Conservation (phyloP, 2,888 invertebrate species). For the Prosapia bicincta region DNA sequence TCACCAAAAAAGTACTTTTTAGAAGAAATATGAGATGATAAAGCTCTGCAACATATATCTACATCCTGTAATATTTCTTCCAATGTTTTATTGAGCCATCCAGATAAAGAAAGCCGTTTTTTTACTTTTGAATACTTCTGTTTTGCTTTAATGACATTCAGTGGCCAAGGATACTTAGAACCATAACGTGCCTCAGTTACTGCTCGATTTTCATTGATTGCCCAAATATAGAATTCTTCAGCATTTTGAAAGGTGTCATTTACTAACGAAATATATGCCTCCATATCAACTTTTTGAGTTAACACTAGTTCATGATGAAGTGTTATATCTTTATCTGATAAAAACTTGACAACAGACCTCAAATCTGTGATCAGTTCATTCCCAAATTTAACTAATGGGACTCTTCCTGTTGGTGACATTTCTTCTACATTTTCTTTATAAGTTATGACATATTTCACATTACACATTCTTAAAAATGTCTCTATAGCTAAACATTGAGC, state of each 20-base stretch:
- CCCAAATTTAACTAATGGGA: neutral
- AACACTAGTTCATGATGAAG: neutral
- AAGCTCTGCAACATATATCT: neutral
- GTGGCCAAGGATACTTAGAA: neutral
- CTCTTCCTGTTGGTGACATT: neutral
- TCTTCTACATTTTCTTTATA: neutral
- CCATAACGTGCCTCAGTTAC: neutral
- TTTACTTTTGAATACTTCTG: neutral
- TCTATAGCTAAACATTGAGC: neutral
- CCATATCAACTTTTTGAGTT: neutral
- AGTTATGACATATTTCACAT: neutral
- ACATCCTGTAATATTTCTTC: neutral
- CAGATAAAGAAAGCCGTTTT: neutral
- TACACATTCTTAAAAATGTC: neutral
- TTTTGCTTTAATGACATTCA: neutral
- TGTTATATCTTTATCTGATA: neutral
- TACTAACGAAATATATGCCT: neutral
- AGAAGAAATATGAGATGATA: neutral
- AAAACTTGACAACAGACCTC: neutral
- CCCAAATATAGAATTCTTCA: neutral
- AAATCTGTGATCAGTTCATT: neutral
- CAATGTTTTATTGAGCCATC: neutral
- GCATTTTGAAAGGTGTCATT: neutral
- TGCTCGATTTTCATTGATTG: neutral
- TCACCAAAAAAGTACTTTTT: neutral